Conservation (phyloP, 2,113 vertebrate species). For the Odocoileus hemionus region DNA sequence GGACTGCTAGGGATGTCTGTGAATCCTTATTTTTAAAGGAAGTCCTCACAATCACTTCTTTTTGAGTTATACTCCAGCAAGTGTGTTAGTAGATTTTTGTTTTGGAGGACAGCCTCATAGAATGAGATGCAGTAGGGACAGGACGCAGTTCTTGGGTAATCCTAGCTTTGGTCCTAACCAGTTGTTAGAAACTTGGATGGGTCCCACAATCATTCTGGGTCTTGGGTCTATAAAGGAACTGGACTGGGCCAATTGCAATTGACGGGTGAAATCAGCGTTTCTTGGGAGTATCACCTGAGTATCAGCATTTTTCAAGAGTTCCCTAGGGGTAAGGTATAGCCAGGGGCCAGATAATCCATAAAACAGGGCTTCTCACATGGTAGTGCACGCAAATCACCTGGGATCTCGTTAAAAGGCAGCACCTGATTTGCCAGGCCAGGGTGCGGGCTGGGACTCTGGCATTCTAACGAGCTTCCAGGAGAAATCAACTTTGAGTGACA, state of each 20-base stretch:
- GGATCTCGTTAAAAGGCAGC: not conserved
- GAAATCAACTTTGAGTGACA: not conserved
- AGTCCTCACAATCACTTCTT: not conserved
- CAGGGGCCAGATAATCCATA: not conserved
- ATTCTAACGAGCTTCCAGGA: not conserved
- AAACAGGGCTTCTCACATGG: not conserved
- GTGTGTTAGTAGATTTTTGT: not conserved
- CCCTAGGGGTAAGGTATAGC: accelerated
- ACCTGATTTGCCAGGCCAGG: not conserved
- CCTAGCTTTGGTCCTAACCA: not conserved
- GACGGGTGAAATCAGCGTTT: not conserved
- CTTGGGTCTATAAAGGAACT: not conserved
- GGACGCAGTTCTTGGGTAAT: not conserved
- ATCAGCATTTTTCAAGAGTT: not conserved
- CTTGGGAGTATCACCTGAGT: not conserved
- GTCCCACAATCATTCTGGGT: not conserved
- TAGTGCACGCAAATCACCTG: not conserved
- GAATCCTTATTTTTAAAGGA: not conserved
- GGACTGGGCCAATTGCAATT: not conserved
- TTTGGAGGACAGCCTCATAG: not conserved
- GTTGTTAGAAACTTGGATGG: not conserved
- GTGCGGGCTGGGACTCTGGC: not conserved
- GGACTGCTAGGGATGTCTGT: not conserved
- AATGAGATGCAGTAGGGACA: not conserved
- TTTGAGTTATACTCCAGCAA: not conserved